A percentile compares a stretch with the other conserved stretches of the same genome.
phyloP scores from a whole-genome alignment of 2,797 vertebrate genomes.

The Tapirus indicus region DNA sequence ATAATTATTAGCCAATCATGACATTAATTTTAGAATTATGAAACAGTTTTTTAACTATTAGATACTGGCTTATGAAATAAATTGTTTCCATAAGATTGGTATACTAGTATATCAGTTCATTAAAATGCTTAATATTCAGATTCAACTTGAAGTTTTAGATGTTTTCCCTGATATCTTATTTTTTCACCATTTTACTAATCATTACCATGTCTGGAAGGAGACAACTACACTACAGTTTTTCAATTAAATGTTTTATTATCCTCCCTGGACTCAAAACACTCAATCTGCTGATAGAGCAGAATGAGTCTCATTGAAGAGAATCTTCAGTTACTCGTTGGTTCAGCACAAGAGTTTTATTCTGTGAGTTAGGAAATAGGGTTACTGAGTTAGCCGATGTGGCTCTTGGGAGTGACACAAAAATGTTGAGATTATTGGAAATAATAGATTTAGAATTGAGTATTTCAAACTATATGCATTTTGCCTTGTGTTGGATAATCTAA shows the following conservation, averaged over 20 bases:
- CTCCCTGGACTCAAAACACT: not conserved
- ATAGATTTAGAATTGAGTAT: not conserved
- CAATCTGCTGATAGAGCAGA: not conserved
- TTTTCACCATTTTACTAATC: not conserved
- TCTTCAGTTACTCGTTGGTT: not conserved
- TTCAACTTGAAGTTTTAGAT: not conserved
- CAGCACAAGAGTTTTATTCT: not conserved
- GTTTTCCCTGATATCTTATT: not conserved
- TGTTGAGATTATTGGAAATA: not conserved
- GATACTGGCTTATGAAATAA: not conserved
- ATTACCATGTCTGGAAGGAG: not conserved
- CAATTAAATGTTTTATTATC: not conserved
- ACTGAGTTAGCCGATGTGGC: not conserved
- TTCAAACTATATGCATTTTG: slow-evolving; percentile 17
- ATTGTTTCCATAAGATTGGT: not conserved
- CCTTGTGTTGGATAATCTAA: not conserved
- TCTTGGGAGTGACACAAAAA: not conserved
- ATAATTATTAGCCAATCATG: not conserved
- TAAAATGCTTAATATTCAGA: not conserved
- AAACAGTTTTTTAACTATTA: not conserved
- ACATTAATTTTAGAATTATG: not conserved
- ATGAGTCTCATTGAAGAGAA: not conserved
- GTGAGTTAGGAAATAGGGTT: not conserved
- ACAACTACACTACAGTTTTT: not conserved
- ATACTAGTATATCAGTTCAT: not conserved